Percentiles rank a stretch among this genome's conserved stretches.
phyloP scores from a whole-genome alignment of 2,888 invertebrate genomes.

The Idaea aversata region DNA sequence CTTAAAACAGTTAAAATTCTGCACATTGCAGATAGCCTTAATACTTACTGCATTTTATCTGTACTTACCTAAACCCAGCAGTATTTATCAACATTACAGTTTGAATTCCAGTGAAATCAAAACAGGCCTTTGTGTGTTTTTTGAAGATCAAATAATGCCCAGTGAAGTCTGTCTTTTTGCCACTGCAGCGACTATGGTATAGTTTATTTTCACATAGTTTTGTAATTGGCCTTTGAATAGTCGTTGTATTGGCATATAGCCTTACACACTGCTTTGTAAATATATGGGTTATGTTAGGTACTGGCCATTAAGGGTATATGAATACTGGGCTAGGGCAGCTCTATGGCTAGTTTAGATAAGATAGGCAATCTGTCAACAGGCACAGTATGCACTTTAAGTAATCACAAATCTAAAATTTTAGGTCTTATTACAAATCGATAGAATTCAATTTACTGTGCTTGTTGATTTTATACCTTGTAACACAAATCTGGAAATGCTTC shows the following conservation, averaged over 20 bases:
- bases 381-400: background rate
- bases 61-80: background rate
- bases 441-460: background rate
- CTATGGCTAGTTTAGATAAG: slow-evolving; percentile 25
- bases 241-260: slow-evolving; percentile 15
- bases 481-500: background rate
- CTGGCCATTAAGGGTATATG: slow-evolving; percentile 34
- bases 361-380: slow-evolving; percentile 7
- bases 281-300: slow-evolving; percentile 23
- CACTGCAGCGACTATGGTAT: slow-evolving; percentile 12
- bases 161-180: slow-evolving; percentile 4
- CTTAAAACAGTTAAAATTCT: background rate
- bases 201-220: slow-evolving; percentile 16
- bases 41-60: background rate
- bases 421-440: background rate
- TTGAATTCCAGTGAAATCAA: slow-evolving; percentile 12
- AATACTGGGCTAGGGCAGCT: slow-evolving; percentile 35
- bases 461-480: background rate
- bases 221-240: slow-evolving; percentile 9
- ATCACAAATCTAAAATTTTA: background rate
- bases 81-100: slow-evolving; percentile 18
- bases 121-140: background rate
- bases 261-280: slow-evolving; percentile 29
- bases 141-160: background rate
- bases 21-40: background rate